phyloP scores from a whole-genome alignment of 1,140 invertebrate species.

The Diorhabda carinulata region DNA sequence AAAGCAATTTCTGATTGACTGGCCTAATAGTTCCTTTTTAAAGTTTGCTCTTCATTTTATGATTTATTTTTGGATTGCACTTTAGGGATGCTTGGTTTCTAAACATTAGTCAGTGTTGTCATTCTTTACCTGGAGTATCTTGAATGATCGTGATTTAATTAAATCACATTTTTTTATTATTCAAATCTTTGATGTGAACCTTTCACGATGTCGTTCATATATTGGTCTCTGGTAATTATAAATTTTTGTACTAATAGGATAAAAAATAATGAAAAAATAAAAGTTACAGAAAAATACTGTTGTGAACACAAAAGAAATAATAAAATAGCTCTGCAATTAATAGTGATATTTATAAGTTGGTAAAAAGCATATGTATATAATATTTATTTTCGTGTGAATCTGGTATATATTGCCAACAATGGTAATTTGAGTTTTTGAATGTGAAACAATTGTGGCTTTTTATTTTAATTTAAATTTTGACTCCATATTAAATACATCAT shows the following conservation, averaged over 20 bases:
- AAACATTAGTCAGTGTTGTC: neutral
- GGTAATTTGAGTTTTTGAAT: no score
- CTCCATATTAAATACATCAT: no score
- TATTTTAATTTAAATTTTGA: no score
- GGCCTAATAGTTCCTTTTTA: neutral
- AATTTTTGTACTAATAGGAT: slow-evolving; percentile 3
- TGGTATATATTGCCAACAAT: no score
- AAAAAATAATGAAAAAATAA: neutral
- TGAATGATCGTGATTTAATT: neutral
- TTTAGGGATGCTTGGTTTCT: neutral
- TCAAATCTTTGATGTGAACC: neutral
- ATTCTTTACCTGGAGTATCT: neutral
- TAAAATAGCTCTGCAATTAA: no score
- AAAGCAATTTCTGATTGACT: neutral
- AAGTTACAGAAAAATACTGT: no score
- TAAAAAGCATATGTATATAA: no score
- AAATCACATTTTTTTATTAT: no score
- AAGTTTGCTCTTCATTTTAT: neutral
- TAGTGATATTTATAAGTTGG: no score
- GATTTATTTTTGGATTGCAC: neutral
- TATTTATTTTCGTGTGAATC: no score
- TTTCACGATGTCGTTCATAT: slow-evolving; percentile 42
- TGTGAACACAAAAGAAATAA: no score
- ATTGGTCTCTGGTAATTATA: slow-evolving; percentile 41
- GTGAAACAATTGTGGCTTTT: no score